Base-by-base conservation (phyloP, 2,797 vertebrate genomes). In the Microctenopoma steveboyesi region DNA sequence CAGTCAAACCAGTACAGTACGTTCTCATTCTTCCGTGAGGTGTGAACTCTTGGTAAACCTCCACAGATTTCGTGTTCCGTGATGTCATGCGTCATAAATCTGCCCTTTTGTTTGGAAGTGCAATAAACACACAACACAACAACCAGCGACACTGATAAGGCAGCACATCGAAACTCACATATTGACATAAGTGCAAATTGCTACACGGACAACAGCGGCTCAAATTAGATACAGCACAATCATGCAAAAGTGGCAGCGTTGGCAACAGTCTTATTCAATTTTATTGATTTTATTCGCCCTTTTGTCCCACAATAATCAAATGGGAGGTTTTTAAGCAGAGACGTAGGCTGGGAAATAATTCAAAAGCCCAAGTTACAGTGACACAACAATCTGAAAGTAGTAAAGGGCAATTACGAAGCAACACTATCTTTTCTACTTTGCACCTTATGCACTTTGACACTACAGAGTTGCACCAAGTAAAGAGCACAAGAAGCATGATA, bases 381-480 rank as follows among this genome's bases (percentile, higher is more conserved):
- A 46, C 77, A 72, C 80, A 84, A 56, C 47, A 3, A 64, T 74
- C 83, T 76, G 63, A 70, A 18, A 35, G 60, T 16, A 33, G 61
- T 69, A 69, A 72, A 27, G 63, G 18, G 2, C 39, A 52, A 63
- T 18, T n/a, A 42, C 18, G 47, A 58, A n/a, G 59, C 37, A 16
- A 7, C 6, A 11, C 46, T 82, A 79, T 82, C 83, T 76, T 33
- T 37, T 68, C 61, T 13, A 56, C 72, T 72, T 78, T 80, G 72
- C 3, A 81, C 78, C 61, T 56, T 1, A 16, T 72, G 86, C 57
- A 86, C 86, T 88, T 89, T 85, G 85, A 77, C 80, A 76, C 72
- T 50, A 72, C 84, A 70, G 66, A 64, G 55, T 25, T 11, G 5
- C 64, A 73, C 52, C 66, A 64, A 2, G 58, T 60, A 37, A 40